Evolutionary conservation across 2,888 invertebrate species (phyloP), one percentile per base, ranked within the genome.

Genomic region (Cryptocheilus praepositus): DNA sequence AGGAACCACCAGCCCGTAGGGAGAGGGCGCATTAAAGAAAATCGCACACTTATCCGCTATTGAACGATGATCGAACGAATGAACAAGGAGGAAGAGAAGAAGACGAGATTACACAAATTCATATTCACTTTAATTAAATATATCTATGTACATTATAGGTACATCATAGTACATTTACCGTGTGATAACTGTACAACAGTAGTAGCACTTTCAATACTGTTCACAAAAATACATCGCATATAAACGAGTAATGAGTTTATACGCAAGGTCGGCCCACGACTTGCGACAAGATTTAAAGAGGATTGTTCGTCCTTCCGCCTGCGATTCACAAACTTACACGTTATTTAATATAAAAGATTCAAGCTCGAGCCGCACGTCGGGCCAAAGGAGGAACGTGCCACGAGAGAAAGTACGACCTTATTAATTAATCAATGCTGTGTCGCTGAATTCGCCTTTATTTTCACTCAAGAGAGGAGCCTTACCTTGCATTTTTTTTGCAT

Each of bases 61-160:
- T 15, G 28, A 36, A 36, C 11, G 25, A 11, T 15, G 25, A 22
- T 5, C 3, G 13, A 15, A 13, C 0, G 4, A 3, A 19, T 36
- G 5, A 56, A 18, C 45, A 16, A 7, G 55, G 13, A 7, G 16
- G 19, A 43, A n/a, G 56, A 7, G 15, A 7, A 51, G 54, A 18
- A 3, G 63, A 43, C 15, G 21, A 21, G 18, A 49, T 36, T 87
- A 87, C 86, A 88, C 86, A 88, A 86, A 86, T 86, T 84, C 86
- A 86, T 86, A 85, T 85, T 86, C 82, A 85, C 82, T 87, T 88
- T 87, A 86, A 87, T 87, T 83, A 87, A 87, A 88, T 88, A 88
- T 86, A 87, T 86, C 83, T 87, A 86, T 87, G 83, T 88, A 88
- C 86, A 87, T 85, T 86, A 84, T 88, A 87, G 83, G 83, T 87